phyloP scores from a whole-genome alignment of 2,797 vertebrate genomes.

The Liasis olivaceus region DNA sequence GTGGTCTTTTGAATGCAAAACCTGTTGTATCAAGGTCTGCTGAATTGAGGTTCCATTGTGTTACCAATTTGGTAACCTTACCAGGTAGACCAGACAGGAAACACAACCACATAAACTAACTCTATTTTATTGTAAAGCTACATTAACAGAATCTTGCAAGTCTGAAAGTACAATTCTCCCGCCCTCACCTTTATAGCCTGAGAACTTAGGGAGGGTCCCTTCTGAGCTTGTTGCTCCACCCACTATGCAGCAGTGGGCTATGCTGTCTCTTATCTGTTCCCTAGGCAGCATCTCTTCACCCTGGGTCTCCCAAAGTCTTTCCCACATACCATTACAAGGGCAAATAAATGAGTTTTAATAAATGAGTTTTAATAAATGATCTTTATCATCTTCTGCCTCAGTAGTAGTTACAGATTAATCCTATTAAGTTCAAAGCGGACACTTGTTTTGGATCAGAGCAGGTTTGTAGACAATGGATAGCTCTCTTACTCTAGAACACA shows the following conservation, averaged over 20 bases:
- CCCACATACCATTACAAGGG: not conserved
- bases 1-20: not conserved
- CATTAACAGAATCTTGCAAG: too few species aligned
- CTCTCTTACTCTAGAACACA: not conserved
- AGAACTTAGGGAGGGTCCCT: too few species aligned
- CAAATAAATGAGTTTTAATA: not conserved
- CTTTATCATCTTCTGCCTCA: not conserved
- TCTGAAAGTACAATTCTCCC: too few species aligned
- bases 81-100: too few species aligned
- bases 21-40: not conserved
- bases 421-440: not conserved
- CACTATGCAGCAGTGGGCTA: too few species aligned
- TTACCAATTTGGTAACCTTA: constrained; percentile 35
- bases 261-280: too few species aligned
- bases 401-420: not conserved
- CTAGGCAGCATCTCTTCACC: too few species aligned
- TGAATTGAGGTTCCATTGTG: not conserved
- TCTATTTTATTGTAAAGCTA: too few species aligned
- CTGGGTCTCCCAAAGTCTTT: too few species aligned
- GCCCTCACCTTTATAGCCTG: too few species aligned
- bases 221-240: too few species aligned
- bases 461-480: not conserved
- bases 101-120: too few species aligned
- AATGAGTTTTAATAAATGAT: constrained; percentile 35
- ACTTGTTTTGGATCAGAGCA: not conserved